Evolutionary conservation across 2,113 vertebrate genomes (phyloP).

Genomic region (Dipodomys stephensi): DNA sequence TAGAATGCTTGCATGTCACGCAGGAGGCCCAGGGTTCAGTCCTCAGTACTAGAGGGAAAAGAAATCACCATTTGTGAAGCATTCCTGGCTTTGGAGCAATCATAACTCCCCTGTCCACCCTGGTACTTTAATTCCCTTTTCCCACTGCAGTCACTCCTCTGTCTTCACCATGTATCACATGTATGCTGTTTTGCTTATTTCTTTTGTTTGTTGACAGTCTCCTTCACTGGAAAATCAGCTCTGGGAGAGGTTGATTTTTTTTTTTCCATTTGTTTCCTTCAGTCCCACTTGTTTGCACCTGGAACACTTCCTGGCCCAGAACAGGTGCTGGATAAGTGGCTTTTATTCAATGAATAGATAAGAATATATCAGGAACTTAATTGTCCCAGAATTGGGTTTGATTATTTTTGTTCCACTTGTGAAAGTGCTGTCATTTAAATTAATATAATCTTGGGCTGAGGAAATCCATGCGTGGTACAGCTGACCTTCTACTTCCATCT

Average conservation of each 20-base stretch:
- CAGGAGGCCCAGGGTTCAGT: too few relatives aligned
- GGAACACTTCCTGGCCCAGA: neutral
- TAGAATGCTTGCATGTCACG: too few relatives aligned
- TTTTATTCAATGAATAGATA: constrained; percentile 41
- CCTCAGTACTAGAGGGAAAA: too few relatives aligned
- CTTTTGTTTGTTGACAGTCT: neutral
- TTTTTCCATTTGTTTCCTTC: neutral
- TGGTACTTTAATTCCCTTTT: neutral
- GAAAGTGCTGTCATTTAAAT: constrained; percentile 26
- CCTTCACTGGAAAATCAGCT: neutral
- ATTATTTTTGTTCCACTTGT: constrained; percentile 48
- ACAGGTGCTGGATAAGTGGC: neutral
- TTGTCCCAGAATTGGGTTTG: neutral
- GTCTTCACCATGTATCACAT: neutral
- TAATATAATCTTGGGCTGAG: constrained; percentile 1
- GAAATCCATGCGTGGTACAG: neutral
- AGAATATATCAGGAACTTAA: constrained; percentile 21
- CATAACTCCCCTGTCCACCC: neutral
- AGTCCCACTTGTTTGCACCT: neutral
- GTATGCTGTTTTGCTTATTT: neutral
- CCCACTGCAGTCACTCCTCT: neutral
- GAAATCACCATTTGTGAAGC: too few relatives aligned
- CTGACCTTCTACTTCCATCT: constrained; percentile 17
- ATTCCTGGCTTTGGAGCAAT: neutral
- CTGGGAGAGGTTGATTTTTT: neutral